phyloP scores from a whole-genome alignment of 2,113 vertebrate genomes.

The Octodon degus region DNA sequence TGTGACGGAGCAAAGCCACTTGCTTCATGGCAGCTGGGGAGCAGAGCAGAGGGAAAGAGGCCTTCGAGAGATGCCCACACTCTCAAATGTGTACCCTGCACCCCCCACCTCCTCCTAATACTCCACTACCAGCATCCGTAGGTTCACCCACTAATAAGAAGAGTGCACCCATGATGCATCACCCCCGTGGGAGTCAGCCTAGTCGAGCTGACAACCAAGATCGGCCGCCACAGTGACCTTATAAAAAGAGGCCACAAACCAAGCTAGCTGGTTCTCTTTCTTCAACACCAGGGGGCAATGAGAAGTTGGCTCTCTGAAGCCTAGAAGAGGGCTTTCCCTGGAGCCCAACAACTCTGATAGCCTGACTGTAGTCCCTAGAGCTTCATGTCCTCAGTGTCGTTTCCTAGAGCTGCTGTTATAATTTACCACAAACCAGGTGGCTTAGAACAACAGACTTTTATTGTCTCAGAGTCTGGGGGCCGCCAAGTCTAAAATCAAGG shows the following conservation, averaged over 20 bases:
- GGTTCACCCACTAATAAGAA: not conserved
- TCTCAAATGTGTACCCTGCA: not conserved
- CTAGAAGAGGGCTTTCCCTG: not conserved
- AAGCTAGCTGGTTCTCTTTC: not conserved
- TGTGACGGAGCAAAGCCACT: not conserved
- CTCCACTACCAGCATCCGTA: not conserved
- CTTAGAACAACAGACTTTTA: not conserved
- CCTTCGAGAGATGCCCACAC: not conserved
- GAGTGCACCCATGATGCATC: not conserved
- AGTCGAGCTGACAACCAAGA: not conserved
- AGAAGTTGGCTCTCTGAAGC: not conserved
- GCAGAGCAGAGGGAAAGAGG: not conserved
- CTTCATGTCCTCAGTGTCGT: not conserved
- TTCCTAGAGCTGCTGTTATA: not conserved
- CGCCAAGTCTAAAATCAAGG: not conserved
- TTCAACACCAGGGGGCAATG: not conserved
- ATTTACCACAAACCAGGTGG: not conserved
- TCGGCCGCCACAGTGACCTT: not conserved
- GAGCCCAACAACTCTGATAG: not conserved
- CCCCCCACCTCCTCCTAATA: not conserved
- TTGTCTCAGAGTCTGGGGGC: not conserved
- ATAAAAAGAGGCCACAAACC: not conserved
- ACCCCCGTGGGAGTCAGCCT: not conserved
- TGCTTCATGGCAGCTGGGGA: not conserved
- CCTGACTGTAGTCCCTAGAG: not conserved